phyloP scores from a whole-genome alignment of 2,113 vertebrate genomes.

The Actinemys pallida region DNA sequence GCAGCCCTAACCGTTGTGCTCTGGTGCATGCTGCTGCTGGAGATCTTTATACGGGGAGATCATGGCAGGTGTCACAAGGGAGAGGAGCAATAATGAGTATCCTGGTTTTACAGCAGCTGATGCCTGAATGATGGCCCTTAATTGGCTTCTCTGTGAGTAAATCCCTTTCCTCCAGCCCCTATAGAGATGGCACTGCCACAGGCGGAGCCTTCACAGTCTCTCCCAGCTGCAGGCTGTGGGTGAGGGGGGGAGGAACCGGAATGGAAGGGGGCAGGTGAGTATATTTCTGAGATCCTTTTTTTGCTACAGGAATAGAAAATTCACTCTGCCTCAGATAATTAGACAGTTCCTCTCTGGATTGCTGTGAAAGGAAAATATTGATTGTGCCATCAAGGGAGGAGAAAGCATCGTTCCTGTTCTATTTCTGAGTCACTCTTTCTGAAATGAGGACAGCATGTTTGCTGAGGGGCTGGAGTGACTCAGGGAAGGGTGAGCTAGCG shows the following conservation, averaged over 20 bases:
- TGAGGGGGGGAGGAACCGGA: not conserved
- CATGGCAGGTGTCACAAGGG: not conserved
- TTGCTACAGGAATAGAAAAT: not conserved
- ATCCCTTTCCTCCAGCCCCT: not conserved
- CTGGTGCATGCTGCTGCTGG: accelerated
- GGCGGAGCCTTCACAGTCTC: not conserved
- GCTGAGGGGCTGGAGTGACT: not conserved
- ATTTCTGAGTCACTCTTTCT: not conserved
- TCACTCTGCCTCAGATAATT: constrained; percentile 24
- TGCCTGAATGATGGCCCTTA: constrained; percentile 43
- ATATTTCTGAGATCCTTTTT: not conserved
- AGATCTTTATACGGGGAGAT: not conserved
- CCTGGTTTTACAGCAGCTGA: constrained; percentile 28
- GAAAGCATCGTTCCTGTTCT: not conserved
- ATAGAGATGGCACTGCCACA: constrained; percentile 33
- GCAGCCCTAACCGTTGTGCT: accelerated
- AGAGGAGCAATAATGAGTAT: constrained; percentile 47
- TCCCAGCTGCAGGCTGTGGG: not conserved
- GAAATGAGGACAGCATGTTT: not conserved
- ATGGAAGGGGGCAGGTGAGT: not conserved
- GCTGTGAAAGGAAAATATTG: constrained; percentile 31
- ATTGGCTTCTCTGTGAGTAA: constrained; percentile 57
- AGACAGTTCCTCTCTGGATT: constrained; percentile 36
- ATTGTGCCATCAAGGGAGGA: not conserved
- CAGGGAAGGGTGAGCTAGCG: not conserved